These are phyloP conservation scores for Beroe forskalii DNA, from an alignment of 37 sponge, comb jelly and placozoan genomes.

Conservation along the genomic window DNA sequence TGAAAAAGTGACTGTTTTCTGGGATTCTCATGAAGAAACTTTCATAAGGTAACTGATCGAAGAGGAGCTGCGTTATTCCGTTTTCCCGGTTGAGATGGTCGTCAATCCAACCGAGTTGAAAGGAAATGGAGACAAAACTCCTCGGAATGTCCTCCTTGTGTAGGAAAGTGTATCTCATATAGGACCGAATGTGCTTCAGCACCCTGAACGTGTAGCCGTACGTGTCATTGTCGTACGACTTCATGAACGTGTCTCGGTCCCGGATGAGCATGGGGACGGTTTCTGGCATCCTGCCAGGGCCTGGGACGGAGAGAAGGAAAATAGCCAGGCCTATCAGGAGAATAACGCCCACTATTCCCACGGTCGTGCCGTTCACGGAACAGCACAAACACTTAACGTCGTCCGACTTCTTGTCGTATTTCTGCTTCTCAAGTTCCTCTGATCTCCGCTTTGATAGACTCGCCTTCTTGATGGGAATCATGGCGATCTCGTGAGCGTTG, in stretches of 20 bases:
- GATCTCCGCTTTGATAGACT: neutral
- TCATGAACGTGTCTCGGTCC: neutral
- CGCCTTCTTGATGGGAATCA: neutral
- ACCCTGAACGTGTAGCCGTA: slow-evolving; percentile 21
- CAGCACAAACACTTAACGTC: slow-evolving; percentile 59
- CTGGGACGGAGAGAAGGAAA: slow-evolving; percentile 40
- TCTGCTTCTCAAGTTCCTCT: slow-evolving; percentile 24
- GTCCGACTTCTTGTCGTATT: neutral
- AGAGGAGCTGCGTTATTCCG: neutral
- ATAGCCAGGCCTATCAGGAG: slow-evolving; percentile 20
- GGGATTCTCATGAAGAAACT: slow-evolving; percentile 40
- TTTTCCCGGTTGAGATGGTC: neutral
- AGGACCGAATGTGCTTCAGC: slow-evolving; percentile 45
- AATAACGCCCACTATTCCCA: slow-evolving; percentile 36
- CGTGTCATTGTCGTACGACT: neutral
- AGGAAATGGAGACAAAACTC: neutral
- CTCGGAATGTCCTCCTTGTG: neutral
- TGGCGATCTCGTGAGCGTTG: neutral
- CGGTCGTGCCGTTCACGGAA: slow-evolving; percentile 24
- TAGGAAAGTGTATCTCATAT: slow-evolving; percentile 44
- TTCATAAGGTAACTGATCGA: slow-evolving; percentile 19
- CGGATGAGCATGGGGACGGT: slow-evolving; percentile 18
- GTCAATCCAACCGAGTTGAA: slow-evolving; percentile 29
- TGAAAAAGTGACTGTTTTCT: neutral
- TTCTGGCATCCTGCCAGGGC: slow-evolving; percentile 63